These are phyloP conservation scores for Zaprionus vittiger DNA, from an alignment of 1,140 invertebrate species.

Conservation along the genomic window DNA sequence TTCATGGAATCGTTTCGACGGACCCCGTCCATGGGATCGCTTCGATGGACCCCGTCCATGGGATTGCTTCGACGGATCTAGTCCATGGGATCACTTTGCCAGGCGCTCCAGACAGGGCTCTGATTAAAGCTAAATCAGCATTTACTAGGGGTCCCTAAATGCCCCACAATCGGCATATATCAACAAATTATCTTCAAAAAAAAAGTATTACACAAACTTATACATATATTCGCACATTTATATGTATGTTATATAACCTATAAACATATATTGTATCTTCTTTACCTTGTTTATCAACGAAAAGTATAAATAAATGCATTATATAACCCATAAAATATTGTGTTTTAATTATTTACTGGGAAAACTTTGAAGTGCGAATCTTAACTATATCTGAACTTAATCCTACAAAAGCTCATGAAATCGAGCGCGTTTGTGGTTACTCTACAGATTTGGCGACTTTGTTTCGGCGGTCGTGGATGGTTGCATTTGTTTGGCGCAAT, in stretches of 20 bases:
- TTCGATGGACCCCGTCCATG: background rate
- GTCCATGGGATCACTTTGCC: background rate
- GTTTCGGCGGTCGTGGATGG: background rate
- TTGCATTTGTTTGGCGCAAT: constrained; percentile 5
- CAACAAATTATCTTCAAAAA: constrained; percentile 16
- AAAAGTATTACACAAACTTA: constrained; percentile 7
- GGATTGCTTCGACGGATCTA: too few species aligned
- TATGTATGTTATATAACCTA: background rate
- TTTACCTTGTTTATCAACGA: background rate
- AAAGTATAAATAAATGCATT: background rate
- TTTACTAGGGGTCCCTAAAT: background rate
- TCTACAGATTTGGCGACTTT: background rate
- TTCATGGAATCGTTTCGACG: background rate
- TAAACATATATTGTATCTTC: background rate
- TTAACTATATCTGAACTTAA: background rate
- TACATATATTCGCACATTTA: too few species aligned
- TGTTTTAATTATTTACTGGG: background rate
- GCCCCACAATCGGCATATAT: constrained; percentile 11
- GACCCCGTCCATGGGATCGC: background rate
- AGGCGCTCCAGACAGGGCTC: background rate
- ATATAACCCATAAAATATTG: background rate
- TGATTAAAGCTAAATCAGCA: background rate
- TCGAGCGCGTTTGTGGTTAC: background rate
- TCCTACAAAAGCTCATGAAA: background rate
- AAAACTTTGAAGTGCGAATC: background rate